Conservation (phyloP, 30 jellyfish, hydroid and myxozoan genomes). For the Turritopsis rubra region DNA sequence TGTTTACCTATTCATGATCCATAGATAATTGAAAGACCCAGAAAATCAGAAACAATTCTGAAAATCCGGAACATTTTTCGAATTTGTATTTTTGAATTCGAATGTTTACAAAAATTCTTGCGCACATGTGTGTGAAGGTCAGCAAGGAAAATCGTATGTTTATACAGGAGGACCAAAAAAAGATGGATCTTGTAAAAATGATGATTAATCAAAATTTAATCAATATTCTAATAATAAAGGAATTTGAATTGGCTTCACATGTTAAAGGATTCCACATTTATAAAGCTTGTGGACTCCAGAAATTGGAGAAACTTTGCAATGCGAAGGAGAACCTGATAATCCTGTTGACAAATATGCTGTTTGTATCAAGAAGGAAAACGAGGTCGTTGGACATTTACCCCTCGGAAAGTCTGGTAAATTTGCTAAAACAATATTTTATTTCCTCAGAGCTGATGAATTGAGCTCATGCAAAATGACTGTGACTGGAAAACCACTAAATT, state of each 20-base stretch:
- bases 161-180: not conserved
- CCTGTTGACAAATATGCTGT: conserved; percentile 11
- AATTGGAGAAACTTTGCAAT: conserved; percentile 1
- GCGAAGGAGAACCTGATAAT: conserved; percentile 9
- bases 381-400: conserved; percentile 15
- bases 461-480: conserved; percentile 22
- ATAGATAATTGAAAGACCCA: too few species aligned
- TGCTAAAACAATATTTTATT: conserved; percentile 23
- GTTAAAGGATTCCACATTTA: conserved; percentile 4
- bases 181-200: conserved; percentile 8
- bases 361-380: conserved; percentile 1
- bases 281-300: conserved; percentile 11
- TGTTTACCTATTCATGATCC: too few species aligned
- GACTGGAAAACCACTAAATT: conserved; percentile 29
- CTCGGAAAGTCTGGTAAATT: conserved; percentile 23
- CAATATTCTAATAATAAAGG: not conserved
- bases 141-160: not conserved
- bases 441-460: conserved; percentile 26
- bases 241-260: conserved; percentile 10
- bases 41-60: too few species aligned
- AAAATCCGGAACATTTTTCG: too few species aligned
- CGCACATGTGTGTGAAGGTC: not conserved
- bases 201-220: not conserved
- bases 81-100: too few species aligned
- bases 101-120: too few species aligned